Conservation (phyloP, 2,113 vertebrate genomes). For the Todiramphus saurophagus region DNA sequence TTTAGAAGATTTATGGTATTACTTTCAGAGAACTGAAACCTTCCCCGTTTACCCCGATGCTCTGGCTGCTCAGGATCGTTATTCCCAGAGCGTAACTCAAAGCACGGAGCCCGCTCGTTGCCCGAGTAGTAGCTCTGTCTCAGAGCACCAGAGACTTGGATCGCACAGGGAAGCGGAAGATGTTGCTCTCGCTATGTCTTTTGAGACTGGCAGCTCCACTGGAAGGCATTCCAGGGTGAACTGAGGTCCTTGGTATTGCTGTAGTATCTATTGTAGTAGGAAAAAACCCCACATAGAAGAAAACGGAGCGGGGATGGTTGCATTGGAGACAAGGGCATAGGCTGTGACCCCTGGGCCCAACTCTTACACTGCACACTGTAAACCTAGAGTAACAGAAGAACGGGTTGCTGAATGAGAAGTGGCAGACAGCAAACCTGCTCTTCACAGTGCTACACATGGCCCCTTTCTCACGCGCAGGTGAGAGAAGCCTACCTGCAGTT, state of each 20-base stretch:
- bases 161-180: not conserved
- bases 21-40: not conserved
- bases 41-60: not conserved
- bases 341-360: not conserved
- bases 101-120: not conserved
- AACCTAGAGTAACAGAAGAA: not conserved
- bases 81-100: not conserved
- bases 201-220: not conserved
- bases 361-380: not conserved
- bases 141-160: not conserved
- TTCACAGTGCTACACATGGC: fast-evolving
- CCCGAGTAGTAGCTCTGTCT: not conserved
- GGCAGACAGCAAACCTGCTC: not conserved
- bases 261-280: not conserved
- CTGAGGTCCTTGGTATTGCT: not conserved
- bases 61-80: not conserved
- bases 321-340: not conserved
- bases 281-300: not conserved
- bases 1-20: not conserved
- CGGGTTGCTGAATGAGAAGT: not conserved
- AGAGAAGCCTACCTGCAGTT: conserved; percentile 91
- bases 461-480: conserved; percentile 73
- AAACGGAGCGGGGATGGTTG: not conserved
- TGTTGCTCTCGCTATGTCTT: not conserved
- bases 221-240: not conserved